These are phyloP conservation scores for Oegoconia quadripuncta DNA, from an alignment of 2,888 invertebrate species.

Conservation along the genomic window DNA sequence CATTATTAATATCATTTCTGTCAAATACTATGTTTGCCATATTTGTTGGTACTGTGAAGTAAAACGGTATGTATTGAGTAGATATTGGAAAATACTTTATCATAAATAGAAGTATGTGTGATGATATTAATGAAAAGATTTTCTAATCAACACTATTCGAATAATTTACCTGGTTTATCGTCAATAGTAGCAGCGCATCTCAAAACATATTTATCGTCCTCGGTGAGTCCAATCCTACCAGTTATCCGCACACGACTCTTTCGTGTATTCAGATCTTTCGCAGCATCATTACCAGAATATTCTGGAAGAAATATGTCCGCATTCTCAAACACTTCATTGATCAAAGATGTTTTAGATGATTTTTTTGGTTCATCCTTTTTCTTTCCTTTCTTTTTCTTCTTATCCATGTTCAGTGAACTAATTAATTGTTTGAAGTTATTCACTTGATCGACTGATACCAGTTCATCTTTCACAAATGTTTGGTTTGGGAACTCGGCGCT, in stretches of 20 bases:
- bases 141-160: too few relatives aligned
- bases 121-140: too few relatives aligned
- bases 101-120: too few relatives aligned
- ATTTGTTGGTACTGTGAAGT: neutral
- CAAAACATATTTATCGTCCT: slow-evolving; percentile 52
- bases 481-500: slow-evolving; percentile 37
- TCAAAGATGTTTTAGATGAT: neutral
- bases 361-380: slow-evolving; percentile 8
- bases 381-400: slow-evolving; percentile 29
- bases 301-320: neutral
- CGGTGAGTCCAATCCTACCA: slow-evolving; percentile 51
- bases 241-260: slow-evolving; percentile 48
- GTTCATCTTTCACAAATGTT: slow-evolving; percentile 32
- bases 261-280: slow-evolving; percentile 11
- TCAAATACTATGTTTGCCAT: neutral
- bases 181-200: slow-evolving; percentile 56
- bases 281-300: slow-evolving; percentile 1
- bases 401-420: slow-evolving; percentile 50
- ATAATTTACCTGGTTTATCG: slow-evolving; percentile 45
- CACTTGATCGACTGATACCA: slow-evolving; percentile 34
- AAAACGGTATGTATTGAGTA: slow-evolving; percentile 11
- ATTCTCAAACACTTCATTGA: slow-evolving; percentile 12
- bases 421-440: slow-evolving; percentile 36
- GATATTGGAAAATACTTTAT: too few relatives aligned
- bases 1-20: neutral